phyloP scores from a whole-genome alignment of 2,113 vertebrate species.

The Acanthochromis polyacanthus region DNA sequence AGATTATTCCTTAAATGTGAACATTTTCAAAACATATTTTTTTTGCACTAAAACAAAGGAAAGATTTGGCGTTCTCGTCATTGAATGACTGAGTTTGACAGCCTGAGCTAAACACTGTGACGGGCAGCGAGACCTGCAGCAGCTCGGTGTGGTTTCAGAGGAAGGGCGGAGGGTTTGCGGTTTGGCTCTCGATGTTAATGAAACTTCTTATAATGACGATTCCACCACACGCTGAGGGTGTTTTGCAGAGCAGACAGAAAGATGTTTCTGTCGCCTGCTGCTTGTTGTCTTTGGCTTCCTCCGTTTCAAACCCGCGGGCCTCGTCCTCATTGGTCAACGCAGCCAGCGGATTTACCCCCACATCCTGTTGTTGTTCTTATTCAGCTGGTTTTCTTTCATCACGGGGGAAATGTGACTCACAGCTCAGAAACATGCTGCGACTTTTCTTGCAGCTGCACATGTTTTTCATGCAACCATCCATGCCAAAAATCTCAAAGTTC shows the following conservation, averaged over 20 bases:
- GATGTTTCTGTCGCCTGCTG: rapidly evolving
- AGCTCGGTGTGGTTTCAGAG: background rate
- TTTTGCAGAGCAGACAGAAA: slow-evolving; percentile 16
- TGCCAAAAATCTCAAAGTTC: rapidly evolving
- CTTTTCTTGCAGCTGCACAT: background rate
- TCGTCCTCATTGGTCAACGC: slow-evolving; percentile 36
- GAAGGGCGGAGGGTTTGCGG: slow-evolving; percentile 19
- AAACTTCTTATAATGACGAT: slow-evolving; percentile 7
- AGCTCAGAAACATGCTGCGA: background rate
- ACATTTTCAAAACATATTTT: too few species aligned
- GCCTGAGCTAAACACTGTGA: too few species aligned
- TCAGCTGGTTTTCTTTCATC: slow-evolving; percentile 52
- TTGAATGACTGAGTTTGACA: too few species aligned
- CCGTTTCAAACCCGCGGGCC: slow-evolving; percentile 56
- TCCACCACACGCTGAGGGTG: background rate
- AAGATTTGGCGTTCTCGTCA: too few species aligned
- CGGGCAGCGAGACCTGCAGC: background rate
- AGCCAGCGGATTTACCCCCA: slow-evolving; percentile 24
- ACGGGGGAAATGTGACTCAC: slow-evolving; percentile 45
- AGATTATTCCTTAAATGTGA: too few species aligned
- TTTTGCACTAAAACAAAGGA: too few species aligned
- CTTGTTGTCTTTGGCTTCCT: slow-evolving; percentile 22
- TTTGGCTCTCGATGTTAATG: background rate
- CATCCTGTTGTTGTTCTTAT: slow-evolving; percentile 77
- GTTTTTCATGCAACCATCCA: background rate